A percentile compares a stretch with the other conserved stretches of the same genome.
These are phyloP conservation scores for Pseudotriccus pelzelni DNA, from an alignment of 2,797 vertebrate species.

Conservation along the genomic window DNA sequence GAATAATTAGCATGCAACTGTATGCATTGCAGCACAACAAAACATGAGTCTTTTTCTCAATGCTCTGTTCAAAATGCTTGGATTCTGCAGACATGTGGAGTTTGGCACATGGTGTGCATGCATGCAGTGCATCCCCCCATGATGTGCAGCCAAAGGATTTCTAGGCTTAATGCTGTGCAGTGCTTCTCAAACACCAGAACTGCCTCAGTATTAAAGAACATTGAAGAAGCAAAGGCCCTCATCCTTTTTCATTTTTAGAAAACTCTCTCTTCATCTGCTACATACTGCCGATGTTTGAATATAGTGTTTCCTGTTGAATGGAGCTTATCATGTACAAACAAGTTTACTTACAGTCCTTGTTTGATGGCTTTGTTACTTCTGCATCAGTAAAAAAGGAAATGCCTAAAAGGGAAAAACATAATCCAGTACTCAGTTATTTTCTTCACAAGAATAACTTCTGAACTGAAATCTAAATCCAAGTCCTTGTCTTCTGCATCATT, in stretches of 20 bases:
- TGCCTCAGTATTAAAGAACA: background rate
- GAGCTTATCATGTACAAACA: background rate
- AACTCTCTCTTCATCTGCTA: background rate
- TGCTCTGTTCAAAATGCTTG: background rate
- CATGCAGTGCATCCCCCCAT: background rate
- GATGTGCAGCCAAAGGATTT: background rate
- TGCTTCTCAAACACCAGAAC: background rate
- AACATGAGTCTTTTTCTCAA: background rate
- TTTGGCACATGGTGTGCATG: background rate
- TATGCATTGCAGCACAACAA: background rate
- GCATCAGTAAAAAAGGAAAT: slow-evolving; percentile 61
- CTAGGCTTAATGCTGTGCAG: background rate
- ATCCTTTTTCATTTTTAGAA: background rate
- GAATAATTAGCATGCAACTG: background rate
- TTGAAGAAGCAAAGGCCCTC: background rate
- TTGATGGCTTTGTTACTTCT: slow-evolving; percentile 58
- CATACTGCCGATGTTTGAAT: background rate
- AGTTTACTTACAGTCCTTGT: slow-evolving; percentile 63
- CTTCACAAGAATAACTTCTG: background rate
- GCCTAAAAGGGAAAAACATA: slow-evolving; percentile 24
- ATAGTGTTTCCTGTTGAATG: background rate
- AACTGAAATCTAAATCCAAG: background rate
- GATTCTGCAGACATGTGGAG: background rate
- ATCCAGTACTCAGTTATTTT: background rate
- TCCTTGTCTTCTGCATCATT: background rate